Base-by-base conservation (phyloP, 2,888 invertebrate genomes). In the Cynaeus angustus region DNA sequence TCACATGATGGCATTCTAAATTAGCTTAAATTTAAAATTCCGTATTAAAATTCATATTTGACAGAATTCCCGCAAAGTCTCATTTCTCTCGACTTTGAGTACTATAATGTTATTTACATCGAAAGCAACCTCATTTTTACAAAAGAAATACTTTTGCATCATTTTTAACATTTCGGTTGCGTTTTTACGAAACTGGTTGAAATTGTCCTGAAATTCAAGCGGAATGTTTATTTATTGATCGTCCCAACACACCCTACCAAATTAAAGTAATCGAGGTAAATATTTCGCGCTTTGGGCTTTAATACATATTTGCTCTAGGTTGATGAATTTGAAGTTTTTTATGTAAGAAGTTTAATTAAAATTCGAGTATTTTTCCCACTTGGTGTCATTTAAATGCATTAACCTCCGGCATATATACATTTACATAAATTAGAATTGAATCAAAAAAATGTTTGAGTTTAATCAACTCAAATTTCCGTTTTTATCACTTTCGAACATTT, bases 261-360 rank as follows among this genome's bases (percentile, higher is more conserved):
- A 21, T 21, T 21, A 21, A 21, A 21, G 4, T 21, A 21, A 21
- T 21, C 1, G n/a, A n/a, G n/a, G n/a, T n/a, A n/a, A n/a, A n/a
- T n/a, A n/a, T n/a, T n/a, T n/a, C n/a, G n/a, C n/a, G n/a, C n/a
- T n/a, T n/a, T n/a, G n/a, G n/a, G n/a, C n/a, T n/a, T n/a, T n/a
- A n/a, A n/a, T n/a, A n/a, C n/a, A 21, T 21, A 21, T 21, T 21
- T 4, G 21, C 21, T 21, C 1, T 21, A 21, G 4, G 2, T 21
- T 21, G 21, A 21, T 21, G 21, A 4, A 21, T 21, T 4, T 21
- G 4, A 38, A 37, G n/a, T 46, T 46, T 46, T 43, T 28, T 30
- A 30, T 59, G 56, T 21, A 56, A 56, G 21, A 59, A 45, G 46
- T 46, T 45, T 59, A 59, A 59, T 59, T 59, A 59, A 59, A 45